These are phyloP conservation scores for Aphaenogaster floridana DNA, from an alignment of 1,140 invertebrate genomes.

Conservation along the genomic window DNA sequence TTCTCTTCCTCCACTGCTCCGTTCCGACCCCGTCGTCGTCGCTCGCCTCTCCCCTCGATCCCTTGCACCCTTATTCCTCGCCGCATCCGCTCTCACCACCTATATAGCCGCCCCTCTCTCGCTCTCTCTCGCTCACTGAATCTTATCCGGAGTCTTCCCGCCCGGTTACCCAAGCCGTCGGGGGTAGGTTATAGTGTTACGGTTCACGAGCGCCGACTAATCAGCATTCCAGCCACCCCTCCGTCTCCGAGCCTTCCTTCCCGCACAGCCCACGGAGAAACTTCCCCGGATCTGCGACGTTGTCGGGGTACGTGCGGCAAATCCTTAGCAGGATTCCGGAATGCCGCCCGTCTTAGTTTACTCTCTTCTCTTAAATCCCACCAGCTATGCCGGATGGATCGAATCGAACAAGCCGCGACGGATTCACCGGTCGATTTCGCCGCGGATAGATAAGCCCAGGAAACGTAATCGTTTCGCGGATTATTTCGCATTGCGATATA, in stretches of 20 bases:
- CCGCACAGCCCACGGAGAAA: slow-evolving; percentile 67
- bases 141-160: slow-evolving; percentile 83
- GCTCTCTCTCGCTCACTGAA: slow-evolving; percentile 67
- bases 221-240: slow-evolving; percentile 85
- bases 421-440: slow-evolving; percentile 20
- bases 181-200: slow-evolving; percentile 86
- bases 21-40: slow-evolving; percentile 71
- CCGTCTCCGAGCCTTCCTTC: slow-evolving; percentile 46
- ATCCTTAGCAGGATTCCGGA: slow-evolving; percentile 84
- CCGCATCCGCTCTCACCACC: slow-evolving; percentile 62
- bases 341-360: slow-evolving; percentile 79
- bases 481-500: slow-evolving; percentile 44
- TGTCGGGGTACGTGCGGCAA: slow-evolving; percentile 84
- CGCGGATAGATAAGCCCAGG: not conserved
- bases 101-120: slow-evolving; percentile 35
- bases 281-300: slow-evolving; percentile 80
- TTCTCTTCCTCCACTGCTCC: slow-evolving; percentile 50
- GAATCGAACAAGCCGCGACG: slow-evolving; percentile 25
- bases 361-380: slow-evolving; percentile 64
- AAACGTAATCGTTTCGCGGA: slow-evolving; percentile 46
- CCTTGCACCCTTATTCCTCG: slow-evolving; percentile 54
- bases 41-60: slow-evolving; percentile 46
- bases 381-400: slow-evolving; percentile 39
- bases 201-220: slow-evolving; percentile 85
- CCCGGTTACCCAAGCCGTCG: slow-evolving; percentile 79